Evolutionary conservation across 2,888 invertebrate species (phyloP).

Genomic region (Poecilus cupreus): DNA sequence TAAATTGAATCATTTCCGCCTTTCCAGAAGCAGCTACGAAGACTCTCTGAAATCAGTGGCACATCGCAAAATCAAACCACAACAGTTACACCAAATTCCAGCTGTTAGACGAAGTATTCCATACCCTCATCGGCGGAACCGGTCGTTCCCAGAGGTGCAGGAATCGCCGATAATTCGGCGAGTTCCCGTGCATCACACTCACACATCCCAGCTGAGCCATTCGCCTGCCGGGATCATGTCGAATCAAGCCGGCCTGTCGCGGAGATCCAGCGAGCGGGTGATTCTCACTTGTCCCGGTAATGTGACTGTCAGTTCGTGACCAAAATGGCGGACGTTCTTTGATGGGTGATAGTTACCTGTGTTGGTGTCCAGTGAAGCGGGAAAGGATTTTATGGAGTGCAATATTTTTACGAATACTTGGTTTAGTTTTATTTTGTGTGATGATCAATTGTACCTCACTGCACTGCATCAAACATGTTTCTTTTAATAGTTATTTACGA

Average conservation of each 20-base stretch:
- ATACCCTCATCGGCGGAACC: slow-evolving; percentile 67
- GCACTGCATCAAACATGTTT: too few relatives aligned
- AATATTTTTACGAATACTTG: neutral
- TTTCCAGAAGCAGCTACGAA: slow-evolving; percentile 83
- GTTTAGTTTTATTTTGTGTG: neutral
- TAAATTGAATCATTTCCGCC: slow-evolving; percentile 19
- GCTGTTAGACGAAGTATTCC: slow-evolving; percentile 64
- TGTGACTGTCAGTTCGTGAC: slow-evolving; percentile 53
- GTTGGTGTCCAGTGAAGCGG: neutral
- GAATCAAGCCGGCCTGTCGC: neutral
- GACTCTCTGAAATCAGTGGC: slow-evolving; percentile 84
- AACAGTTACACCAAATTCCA: slow-evolving; percentile 49
- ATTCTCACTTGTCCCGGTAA: slow-evolving; percentile 50
- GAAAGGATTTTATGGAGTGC: neutral
- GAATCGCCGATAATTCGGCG: slow-evolving; percentile 49
- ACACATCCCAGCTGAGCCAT: slow-evolving; percentile 9
- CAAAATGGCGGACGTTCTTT: neutral
- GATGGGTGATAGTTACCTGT: slow-evolving; percentile 1
- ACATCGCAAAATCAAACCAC: slow-evolving; percentile 70
- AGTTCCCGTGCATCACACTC: slow-evolving; percentile 40
- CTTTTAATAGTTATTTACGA: too few relatives aligned
- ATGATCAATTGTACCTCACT: too few relatives aligned
- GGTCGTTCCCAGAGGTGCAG: slow-evolving; percentile 68
- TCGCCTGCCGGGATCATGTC: neutral
- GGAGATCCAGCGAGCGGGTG: slow-evolving; percentile 48